Conservation (phyloP, 2,113 vertebrate genomes). For the Siniperca chuatsi region DNA sequence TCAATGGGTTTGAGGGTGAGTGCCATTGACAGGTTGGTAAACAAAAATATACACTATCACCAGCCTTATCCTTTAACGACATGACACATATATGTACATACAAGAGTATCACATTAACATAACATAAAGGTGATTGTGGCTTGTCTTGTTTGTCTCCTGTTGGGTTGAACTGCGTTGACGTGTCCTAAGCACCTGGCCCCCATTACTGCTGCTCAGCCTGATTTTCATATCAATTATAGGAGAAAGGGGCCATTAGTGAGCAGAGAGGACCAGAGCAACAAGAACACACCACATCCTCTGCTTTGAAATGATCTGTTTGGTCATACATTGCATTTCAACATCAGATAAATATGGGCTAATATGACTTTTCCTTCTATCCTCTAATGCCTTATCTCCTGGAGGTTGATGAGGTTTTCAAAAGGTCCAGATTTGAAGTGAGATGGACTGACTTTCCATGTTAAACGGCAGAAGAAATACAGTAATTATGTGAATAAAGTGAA, state of each 20-base stretch:
- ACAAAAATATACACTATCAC: neutral
- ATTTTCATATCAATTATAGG: conserved; percentile 63
- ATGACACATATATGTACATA: neutral
- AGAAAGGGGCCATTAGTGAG: conserved; percentile 33
- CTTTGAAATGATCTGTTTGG: conserved; percentile 5
- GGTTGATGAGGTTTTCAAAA: neutral
- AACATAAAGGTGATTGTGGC: neutral
- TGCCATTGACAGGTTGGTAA: no score
- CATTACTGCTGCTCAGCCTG: conserved; percentile 31
- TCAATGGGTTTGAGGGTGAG: no score
- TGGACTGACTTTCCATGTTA: neutral
- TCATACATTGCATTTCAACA: neutral
- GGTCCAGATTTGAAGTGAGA: neutral
- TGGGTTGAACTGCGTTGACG: neutral
- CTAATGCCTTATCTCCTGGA: neutral
- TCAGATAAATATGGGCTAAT: neutral
- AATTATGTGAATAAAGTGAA: no score
- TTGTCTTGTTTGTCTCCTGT: conserved; percentile 8
- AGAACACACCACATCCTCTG: conserved; percentile 14
- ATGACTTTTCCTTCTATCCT: neutral
- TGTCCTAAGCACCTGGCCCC: conserved; percentile 44
- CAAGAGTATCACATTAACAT: neutral
- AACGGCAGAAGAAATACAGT: neutral
- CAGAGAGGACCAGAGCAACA: neutral
- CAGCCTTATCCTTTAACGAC: neutral